Conservation (phyloP, 2,113 vertebrate species). For the Brachypteracias leptosomus region DNA sequence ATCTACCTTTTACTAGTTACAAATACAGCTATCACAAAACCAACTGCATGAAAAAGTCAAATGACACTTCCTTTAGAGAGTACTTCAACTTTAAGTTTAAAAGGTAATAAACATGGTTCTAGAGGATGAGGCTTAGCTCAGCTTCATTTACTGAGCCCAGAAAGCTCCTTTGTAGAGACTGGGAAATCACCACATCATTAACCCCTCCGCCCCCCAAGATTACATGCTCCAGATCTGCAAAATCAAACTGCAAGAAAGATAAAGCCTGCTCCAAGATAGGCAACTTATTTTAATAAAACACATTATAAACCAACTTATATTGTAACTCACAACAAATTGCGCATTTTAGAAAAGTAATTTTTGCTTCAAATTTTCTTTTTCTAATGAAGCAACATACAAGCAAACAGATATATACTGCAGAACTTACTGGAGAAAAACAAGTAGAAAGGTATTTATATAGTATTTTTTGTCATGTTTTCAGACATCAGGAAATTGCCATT, state of each 20-base stretch:
- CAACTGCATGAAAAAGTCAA: neutral
- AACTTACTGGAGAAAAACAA: neutral
- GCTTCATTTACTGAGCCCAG: neutral
- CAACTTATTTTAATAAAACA: neutral
- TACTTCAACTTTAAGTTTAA: neutral
- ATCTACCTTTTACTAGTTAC: neutral
- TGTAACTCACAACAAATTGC: neutral
- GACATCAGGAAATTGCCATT: neutral
- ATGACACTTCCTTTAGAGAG: neutral
- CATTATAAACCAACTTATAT: neutral
- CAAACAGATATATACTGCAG: neutral
- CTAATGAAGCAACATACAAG: neutral
- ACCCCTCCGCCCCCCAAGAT: fast-evolving
- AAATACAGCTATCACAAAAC: neutral
- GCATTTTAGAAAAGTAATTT: neutral
- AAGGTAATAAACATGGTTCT: neutral
- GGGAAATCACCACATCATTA: neutral
- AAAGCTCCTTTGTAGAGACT: neutral
- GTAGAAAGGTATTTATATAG: neutral
- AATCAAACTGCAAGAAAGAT: neutral
- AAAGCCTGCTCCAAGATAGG: neutral
- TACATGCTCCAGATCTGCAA: neutral
- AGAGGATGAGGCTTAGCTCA: neutral
- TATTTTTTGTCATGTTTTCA: neutral
- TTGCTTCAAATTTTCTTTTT: neutral